phyloP scores from a whole-genome alignment of 2,888 invertebrate species.

The Melikaiella ostensackeni region DNA sequence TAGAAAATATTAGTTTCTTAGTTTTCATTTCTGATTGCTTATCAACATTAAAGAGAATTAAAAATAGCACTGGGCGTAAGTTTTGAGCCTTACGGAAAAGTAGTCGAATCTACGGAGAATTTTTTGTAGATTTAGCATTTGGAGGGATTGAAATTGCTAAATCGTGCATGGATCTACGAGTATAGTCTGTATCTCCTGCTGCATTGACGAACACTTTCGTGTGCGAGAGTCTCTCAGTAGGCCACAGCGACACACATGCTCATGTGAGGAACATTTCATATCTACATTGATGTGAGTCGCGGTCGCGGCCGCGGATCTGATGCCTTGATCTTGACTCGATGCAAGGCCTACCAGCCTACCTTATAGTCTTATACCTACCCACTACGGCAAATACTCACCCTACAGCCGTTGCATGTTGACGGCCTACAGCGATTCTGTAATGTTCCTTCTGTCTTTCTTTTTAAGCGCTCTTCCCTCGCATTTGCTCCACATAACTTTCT shows the following conservation, averaged over 20 bases:
- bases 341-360: conserved; percentile 54
- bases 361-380: conserved; percentile 44
- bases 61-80: too few species aligned
- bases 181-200: neutral
- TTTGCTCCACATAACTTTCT: conserved; percentile 52
- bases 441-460: conserved; percentile 41
- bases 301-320: conserved; percentile 43
- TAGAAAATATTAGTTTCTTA: too few species aligned
- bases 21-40: too few species aligned
- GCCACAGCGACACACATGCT: conserved; percentile 43
- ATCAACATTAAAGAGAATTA: too few species aligned
- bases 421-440: conserved; percentile 47
- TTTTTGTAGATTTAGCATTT: neutral
- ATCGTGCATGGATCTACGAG: neutral
- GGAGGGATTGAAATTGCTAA: neutral
- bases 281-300: conserved; percentile 47
- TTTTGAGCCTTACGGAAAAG: too few species aligned
- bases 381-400: too few species aligned
- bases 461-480: conserved; percentile 45
- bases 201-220: conserved; percentile 54
- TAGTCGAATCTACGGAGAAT: too few species aligned
- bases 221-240: conserved; percentile 51
- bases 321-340: conserved; percentile 58
- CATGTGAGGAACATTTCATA: conserved; percentile 50
- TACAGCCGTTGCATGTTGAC: conserved; percentile 38